Evolutionary conservation across 1,140 invertebrate species (phyloP).

Genomic region (Plutomurus gul): DNA sequence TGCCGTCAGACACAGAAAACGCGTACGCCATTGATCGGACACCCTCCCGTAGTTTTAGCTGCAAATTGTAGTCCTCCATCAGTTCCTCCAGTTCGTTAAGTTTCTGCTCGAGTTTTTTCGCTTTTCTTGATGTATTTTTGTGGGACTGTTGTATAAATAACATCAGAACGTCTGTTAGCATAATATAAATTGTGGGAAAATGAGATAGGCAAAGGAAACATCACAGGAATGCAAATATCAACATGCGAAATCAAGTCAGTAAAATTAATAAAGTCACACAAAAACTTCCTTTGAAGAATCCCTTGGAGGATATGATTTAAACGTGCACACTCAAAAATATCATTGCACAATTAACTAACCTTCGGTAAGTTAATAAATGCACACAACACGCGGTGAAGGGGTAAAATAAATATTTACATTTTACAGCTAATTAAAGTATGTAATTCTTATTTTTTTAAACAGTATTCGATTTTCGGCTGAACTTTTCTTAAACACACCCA

Average conservation of each 20-base stretch:
- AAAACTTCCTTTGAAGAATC: background rate
- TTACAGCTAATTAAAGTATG: no score
- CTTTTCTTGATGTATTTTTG: conserved; percentile 30
- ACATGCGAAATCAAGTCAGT: no score
- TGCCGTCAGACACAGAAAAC: conserved; percentile 60
- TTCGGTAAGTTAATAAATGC: no score
- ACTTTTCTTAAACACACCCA: no score
- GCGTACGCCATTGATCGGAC: conserved; percentile 63
- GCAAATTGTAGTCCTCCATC: conserved; percentile 61
- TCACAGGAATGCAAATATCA: background rate
- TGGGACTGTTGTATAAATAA: background rate
- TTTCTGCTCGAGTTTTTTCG: conserved; percentile 64
- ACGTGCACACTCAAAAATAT: background rate
- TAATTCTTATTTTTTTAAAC: no score
- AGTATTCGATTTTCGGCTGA: no score
- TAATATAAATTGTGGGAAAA: no score
- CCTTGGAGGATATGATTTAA: background rate
- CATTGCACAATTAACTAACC: no score
- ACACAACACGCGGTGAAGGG: no score
- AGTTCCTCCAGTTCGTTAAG: conserved; percentile 63
- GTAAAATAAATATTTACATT: no score
- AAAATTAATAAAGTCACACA: background rate
- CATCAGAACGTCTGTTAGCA: no score
- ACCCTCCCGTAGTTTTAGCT: conserved; percentile 62
- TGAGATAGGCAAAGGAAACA: no score